These are phyloP conservation scores for Oncorhynchus masou DNA, from an alignment of 2,113 vertebrate genomes.

Conservation along the genomic window DNA sequence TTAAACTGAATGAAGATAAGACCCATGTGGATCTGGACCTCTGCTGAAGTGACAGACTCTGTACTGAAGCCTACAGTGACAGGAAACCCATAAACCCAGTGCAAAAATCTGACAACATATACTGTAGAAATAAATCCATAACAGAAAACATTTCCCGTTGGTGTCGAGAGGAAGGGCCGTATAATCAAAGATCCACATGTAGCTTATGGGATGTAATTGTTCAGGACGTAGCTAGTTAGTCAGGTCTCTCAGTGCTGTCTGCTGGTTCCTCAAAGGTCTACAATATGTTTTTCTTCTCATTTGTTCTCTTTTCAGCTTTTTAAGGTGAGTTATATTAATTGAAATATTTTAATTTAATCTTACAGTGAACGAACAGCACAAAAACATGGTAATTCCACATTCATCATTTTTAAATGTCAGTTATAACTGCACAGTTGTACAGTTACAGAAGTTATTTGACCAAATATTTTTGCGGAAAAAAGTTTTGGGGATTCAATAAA, in stretches of 20 bases:
- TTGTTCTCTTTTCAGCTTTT: neutral
- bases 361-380: neutral
- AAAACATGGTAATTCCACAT: too few species aligned
- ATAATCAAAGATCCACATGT: too few species aligned
- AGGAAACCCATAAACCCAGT: neutral
- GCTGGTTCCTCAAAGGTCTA: too few species aligned
- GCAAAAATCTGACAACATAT: too few species aligned
- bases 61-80: neutral
- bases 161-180: neutral
- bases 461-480: neutral
- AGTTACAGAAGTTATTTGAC: neutral
- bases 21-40: slow-evolving; percentile 15
- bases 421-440: neutral
- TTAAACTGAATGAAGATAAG: neutral
- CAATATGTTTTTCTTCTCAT: neutral
- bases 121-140: too few species aligned
- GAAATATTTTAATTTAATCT: neutral
- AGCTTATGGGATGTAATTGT: too few species aligned
- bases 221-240: too few species aligned
- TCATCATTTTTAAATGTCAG: too few species aligned
- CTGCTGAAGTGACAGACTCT: neutral
- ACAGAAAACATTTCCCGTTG: neutral
- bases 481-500: neutral
- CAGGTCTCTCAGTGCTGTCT: too few species aligned
- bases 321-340: neutral